Base-by-base conservation (phyloP, 1,140 invertebrate species). In the Mactra quadrangularis region DNA sequence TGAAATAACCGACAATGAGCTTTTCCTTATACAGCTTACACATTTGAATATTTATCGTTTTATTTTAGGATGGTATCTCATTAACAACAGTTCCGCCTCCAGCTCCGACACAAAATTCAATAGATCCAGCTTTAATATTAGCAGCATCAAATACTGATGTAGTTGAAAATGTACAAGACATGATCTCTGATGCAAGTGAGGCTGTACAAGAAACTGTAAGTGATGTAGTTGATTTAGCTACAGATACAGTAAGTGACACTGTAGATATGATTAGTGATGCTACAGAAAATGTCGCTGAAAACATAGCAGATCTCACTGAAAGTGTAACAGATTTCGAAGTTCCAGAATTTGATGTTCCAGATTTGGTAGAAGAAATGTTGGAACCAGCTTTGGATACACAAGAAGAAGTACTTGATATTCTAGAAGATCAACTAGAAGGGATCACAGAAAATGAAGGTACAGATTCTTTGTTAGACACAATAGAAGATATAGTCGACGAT, bases 131-230 rank as follows among this genome's bases (percentile, higher is more conserved):
- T 2, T 22, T 75, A 19, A 3, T 75, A 41, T 19, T 75, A 25
- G 53, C 55, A 19, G 72, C 72, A 27, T 41, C 72, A 6, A 35
- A 25, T 17, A 75, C 53, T 25, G 72, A 75, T 75, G 6, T 75
- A 41, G 22, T 75, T 3, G 72, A 75, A 7, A 75, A 62, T 27
- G 50, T 72, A 1, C 27, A 72, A 57, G 70, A 72, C 25, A 38
- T 52, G 22, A 38, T 75, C 9, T 45, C 53, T 60, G 53, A 75
- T 41, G 38, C 60, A 19, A n/a, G 22, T 22, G 72, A 59, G 6
- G 45, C 33, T 31, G 33, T 57, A 1, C n/a, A 41, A 25, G 72
- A 75, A 15, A 52, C 57, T n/a, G 38, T 75, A 13, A 59, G 52
- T 13, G 35, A 75, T 75, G 55, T 60, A n/a, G 55, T n/a, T 25